Base-by-base conservation (phyloP, 2,797 vertebrate genomes). In the Halcyon badia region DNA sequence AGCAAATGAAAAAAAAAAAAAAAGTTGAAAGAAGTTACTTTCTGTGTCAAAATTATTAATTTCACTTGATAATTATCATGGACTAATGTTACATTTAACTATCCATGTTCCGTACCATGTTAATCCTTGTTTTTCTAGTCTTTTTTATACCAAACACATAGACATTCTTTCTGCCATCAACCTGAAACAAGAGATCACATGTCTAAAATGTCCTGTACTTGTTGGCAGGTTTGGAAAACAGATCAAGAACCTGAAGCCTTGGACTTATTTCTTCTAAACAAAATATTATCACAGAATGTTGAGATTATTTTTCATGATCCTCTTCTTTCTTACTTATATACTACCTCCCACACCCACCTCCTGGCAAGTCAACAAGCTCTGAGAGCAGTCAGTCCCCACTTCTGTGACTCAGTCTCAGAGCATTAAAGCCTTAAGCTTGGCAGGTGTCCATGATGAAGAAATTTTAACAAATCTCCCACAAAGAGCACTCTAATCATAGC, bases 401-500 rank as follows among this genome's bases (percentile, higher is more conserved):
- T 92, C 62, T 2, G 0, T 97, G 90, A 96, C 94, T 97, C 93
- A 96, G 2, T 62, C 94, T 82, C 41, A 56, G 46, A 94, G 58
- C 83, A 93, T 80, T 95, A 95, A 96, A 96, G 86, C 71, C 54
- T 94, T 62, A 60, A 93, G 81, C 78, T 94, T 97, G 96, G 96
- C 92, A 96, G 90, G 78, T 85, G 48, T 84, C 95, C 96, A 96
- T 60, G 78, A 85, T 75, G 89, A 94, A 92, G 78, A 95, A 93
- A 95, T 90, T 94, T 91, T 94, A 92, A 91, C 90, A 90, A 85
- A 94, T 83, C 94, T 94, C 92, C 92, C 90, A 87, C 70, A 84
- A 96, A 95, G 88, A 89, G 58, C 80, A 79, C 81, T 90, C 86
- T 94, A 96, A 97, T 96, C 96, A 95, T 83, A 94, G 87, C 72